phyloP scores from a whole-genome alignment of 2,113 vertebrate species.

The Apistogramma diplotaenia region DNA sequence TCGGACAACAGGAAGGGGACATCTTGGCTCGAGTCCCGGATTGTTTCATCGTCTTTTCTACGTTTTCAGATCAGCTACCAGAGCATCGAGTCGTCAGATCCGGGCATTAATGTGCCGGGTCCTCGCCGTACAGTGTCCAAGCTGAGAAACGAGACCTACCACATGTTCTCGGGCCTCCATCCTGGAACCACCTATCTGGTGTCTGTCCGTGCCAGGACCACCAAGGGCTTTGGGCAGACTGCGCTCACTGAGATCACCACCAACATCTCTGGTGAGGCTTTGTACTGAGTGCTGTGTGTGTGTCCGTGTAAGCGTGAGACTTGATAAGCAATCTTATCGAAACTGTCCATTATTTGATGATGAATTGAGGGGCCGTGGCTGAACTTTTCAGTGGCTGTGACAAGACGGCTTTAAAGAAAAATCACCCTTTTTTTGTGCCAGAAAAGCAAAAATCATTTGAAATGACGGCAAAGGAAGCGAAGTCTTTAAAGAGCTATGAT shows the following conservation, averaged over 20 bases:
- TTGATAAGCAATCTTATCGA: background rate
- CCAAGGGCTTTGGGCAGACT: conserved; percentile 93
- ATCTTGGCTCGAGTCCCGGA: no score
- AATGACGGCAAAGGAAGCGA: background rate
- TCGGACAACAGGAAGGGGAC: no score
- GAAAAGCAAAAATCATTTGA: background rate
- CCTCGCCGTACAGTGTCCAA: conserved; percentile 91
- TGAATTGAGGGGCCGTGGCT: background rate
- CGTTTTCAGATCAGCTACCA: conserved; percentile 91
- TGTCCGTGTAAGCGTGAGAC: background rate
- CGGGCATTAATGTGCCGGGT: conserved; percentile 87
- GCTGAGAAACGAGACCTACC: conserved; percentile 93
- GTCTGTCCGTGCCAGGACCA: conserved; percentile 88
- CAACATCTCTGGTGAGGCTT: conserved; percentile 88
- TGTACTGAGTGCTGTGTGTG: background rate
- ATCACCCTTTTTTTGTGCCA: background rate
- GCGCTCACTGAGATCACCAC: conserved; percentile 95
- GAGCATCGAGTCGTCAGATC: conserved; percentile 93
- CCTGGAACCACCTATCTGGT: conserved; percentile 96
- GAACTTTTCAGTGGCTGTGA: background rate
- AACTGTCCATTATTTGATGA: background rate
- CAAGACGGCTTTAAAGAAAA: background rate
- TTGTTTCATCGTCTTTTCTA: background rate
- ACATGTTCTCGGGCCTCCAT: conserved; percentile 93
- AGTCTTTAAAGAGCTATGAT: conserved; percentile 21